These are phyloP conservation scores for Eriocheir sinensis DNA, from an alignment of 1,140 invertebrate species.

Conservation along the genomic window DNA sequence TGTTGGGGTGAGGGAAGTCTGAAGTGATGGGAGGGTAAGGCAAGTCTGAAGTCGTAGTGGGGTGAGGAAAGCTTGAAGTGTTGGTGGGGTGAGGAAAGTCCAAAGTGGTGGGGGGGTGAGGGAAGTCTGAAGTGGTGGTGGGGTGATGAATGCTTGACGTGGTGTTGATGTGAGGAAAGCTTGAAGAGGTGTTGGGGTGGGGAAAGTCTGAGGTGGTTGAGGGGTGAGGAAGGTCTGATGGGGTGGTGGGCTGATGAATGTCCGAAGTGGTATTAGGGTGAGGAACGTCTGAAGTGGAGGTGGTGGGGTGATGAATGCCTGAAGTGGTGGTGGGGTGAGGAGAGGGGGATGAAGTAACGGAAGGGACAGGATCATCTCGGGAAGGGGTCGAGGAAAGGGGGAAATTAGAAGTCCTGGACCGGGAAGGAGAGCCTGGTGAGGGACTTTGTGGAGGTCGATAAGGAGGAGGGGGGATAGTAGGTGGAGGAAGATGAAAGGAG, in stretches of 20 bases:
- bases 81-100: not conserved
- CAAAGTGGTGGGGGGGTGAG: not conserved
- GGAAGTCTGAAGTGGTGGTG: not conserved
- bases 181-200: not conserved
- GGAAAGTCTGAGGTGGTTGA: not conserved
- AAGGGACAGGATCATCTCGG: too few relatives aligned
- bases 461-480: too few relatives aligned
- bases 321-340: not conserved
- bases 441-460: too few relatives aligned
- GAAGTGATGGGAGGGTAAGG: not conserved
- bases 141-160: not conserved
- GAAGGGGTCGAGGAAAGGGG: too few relatives aligned
- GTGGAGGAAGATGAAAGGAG: too few relatives aligned
- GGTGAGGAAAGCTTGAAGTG: not conserved
- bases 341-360: too few relatives aligned
- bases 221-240: not conserved
- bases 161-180: not conserved
- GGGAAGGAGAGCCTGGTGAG: too few relatives aligned
- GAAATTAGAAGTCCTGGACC: too few relatives aligned
- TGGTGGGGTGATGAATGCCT: not conserved
- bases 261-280: not conserved
- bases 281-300: not conserved
- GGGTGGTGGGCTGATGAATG: not conserved
- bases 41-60: not conserved
- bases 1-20: not conserved